These are phyloP conservation scores for Endotricha flammealis DNA, from an alignment of 2,888 invertebrate species.

Conservation along the genomic window DNA sequence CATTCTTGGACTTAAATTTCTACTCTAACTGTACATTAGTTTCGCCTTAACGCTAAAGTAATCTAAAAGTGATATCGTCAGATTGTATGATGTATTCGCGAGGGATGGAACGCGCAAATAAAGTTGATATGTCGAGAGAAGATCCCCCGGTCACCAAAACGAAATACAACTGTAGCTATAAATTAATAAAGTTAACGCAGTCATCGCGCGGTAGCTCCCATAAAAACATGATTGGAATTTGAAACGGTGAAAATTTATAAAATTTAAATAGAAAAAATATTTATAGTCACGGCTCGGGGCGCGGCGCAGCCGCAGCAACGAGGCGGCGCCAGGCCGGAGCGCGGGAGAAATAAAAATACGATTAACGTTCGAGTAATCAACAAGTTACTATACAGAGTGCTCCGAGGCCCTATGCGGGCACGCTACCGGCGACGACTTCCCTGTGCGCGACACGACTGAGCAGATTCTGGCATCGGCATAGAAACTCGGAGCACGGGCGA, in stretches of 20 bases:
- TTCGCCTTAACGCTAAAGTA: slow-evolving; percentile 80
- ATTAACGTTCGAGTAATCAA: slow-evolving; percentile 33
- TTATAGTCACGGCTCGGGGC: slow-evolving; percentile 54
- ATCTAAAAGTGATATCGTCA: slow-evolving; percentile 75
- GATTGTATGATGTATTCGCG: slow-evolving; percentile 58
- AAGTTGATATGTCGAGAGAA: slow-evolving; percentile 66
- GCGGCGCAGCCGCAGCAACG: slow-evolving; percentile 68
- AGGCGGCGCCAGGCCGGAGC: slow-evolving; percentile 52
- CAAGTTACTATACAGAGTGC: slow-evolving; percentile 47
- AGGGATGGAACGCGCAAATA: slow-evolving; percentile 59
- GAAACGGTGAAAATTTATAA: slow-evolving; percentile 46
- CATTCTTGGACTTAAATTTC: slow-evolving; percentile 75
- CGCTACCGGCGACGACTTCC: slow-evolving; percentile 65
- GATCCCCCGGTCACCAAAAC: slow-evolving; percentile 60
- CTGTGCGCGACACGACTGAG: slow-evolving; percentile 53
- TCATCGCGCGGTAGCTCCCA: slow-evolving; percentile 66
- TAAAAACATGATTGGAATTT: slow-evolving; percentile 56
- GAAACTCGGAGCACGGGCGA: slow-evolving; percentile 58
- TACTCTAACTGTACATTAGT: slow-evolving; percentile 80
- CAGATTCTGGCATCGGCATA: slow-evolving; percentile 43
- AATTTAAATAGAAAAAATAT: slow-evolving; percentile 49
- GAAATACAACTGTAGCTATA: slow-evolving; percentile 49
- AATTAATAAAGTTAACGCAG: slow-evolving; percentile 48
- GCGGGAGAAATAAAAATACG: slow-evolving; percentile 38
- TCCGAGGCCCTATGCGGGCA: slow-evolving; percentile 50